These are phyloP conservation scores for Gonocerus acuteangulatus DNA, from an alignment of 2,888 invertebrate genomes.

Conservation along the genomic window DNA sequence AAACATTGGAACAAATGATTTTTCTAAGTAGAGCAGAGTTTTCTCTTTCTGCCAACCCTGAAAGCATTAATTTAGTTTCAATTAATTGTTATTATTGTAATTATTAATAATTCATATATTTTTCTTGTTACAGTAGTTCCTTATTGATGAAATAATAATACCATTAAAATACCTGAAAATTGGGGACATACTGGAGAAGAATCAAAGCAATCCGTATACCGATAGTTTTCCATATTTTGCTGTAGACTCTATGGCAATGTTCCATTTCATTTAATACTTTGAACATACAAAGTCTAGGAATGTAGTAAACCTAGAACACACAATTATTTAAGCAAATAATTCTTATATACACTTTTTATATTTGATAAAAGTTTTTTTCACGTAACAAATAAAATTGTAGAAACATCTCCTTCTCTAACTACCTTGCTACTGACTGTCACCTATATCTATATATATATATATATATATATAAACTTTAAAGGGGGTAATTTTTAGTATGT, in stretches of 20 bases:
- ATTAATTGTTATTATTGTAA: conserved; percentile 7
- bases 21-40: conserved; percentile 21
- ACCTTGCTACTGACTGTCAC: too few relatives aligned
- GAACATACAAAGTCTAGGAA: conserved; percentile 23
- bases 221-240: conserved; percentile 29
- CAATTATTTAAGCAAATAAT: too few relatives aligned
- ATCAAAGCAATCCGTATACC: conserved; percentile 26
- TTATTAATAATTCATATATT: too few relatives aligned
- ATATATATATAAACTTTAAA: too few relatives aligned
- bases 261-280: conserved; percentile 8
- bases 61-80: background rate
- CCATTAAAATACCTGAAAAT: conserved; percentile 2
- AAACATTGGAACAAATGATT: conserved; percentile 19
- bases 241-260: conserved; percentile 4
- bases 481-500: too few relatives aligned
- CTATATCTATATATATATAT: too few relatives aligned
- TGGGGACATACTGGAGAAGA: conserved; percentile 21
- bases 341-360: too few relatives aligned
- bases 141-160: too few relatives aligned
- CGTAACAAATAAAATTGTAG: too few relatives aligned
- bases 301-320: conserved; percentile 22
- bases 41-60: conserved; percentile 28
- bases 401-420: too few relatives aligned
- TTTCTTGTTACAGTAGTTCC: too few relatives aligned
- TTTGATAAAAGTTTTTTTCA: too few relatives aligned